These are phyloP conservation scores for Nomia melanderi DNA, from an alignment of 1,140 invertebrate species.

Conservation along the genomic window DNA sequence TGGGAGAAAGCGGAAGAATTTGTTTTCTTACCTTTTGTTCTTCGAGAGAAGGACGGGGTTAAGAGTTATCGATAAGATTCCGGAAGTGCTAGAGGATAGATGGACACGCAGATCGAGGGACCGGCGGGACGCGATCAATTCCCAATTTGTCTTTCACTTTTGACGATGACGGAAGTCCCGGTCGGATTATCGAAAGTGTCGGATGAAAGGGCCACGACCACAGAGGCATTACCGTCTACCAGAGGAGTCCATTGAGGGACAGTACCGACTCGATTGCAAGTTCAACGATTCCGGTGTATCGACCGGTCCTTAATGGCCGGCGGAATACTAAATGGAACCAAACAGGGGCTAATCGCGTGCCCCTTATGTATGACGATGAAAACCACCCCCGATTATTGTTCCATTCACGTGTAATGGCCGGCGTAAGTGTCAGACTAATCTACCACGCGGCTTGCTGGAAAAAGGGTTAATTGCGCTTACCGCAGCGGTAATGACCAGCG, in stretches of 20 bases:
- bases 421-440: slow-evolving; percentile 12
- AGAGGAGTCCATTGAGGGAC: slow-evolving; percentile 39
- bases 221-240: slow-evolving; percentile 38
- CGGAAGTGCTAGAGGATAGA: neutral
- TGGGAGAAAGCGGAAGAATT: neutral
- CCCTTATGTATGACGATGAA: slow-evolving; percentile 37
- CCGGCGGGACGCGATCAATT: slow-evolving; percentile 34
- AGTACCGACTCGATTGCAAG: slow-evolving; percentile 49
- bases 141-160: slow-evolving; percentile 45
- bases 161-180: slow-evolving; percentile 32
- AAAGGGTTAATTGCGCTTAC: too few species aligned
- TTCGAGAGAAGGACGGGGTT: neutral
- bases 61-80: neutral
- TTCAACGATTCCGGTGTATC: slow-evolving; percentile 57
- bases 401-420: slow-evolving; percentile 30
- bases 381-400: slow-evolving; percentile 28
- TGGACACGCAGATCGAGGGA: neutral
- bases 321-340: slow-evolving; percentile 58
- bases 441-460: neutral
- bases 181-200: slow-evolving; percentile 45
- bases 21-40: neutral
- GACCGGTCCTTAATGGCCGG: slow-evolving; percentile 52
- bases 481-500: too few species aligned
- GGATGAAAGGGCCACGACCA: slow-evolving; percentile 38
- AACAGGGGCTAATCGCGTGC: slow-evolving; percentile 58